A percentile compares a stretch with the other conserved stretches of the same genome.
Evolutionary conservation across 2,888 invertebrate species (phyloP).

Genomic region (Tetranychus piercei): DNA sequence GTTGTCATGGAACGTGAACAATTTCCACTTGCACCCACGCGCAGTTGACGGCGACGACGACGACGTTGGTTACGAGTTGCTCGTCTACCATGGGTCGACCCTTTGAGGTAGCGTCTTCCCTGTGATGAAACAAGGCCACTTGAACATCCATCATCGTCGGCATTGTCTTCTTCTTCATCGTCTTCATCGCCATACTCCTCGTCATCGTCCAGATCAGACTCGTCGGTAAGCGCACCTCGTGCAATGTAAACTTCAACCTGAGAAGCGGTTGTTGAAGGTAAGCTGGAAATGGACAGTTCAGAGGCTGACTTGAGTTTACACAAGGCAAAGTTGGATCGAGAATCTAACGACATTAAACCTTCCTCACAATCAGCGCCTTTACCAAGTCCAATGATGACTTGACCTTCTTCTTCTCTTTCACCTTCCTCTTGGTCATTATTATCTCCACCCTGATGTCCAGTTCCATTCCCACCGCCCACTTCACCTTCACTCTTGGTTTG

Average conservation of each 20-base stretch:
- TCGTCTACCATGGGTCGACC: not conserved
- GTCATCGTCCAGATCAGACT: slow-evolving; percentile 21
- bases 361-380: not conserved
- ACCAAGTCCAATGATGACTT: not conserved
- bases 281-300: slow-evolving; percentile 22
- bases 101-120: not conserved
- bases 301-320: slow-evolving; percentile 14
- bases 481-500: not conserved
- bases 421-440: not conserved
- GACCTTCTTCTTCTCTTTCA: not conserved
- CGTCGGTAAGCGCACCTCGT: slow-evolving; percentile 22
- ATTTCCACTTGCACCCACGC: not conserved
- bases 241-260: slow-evolving; percentile 21
- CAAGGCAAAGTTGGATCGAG: not conserved
- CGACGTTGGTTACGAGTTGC: not conserved
- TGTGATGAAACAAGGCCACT: slow-evolving; percentile 14
- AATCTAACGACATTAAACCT: not conserved
- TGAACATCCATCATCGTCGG: slow-evolving; percentile 16
- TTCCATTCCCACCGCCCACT: not conserved
- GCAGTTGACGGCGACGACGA: not conserved
- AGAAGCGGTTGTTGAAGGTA: slow-evolving; percentile 20
- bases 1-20: not conserved
- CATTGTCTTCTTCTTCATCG: slow-evolving; percentile 16
- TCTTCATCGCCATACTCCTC: slow-evolving; percentile 17
- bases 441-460: not conserved